A percentile compares a stretch with the other conserved stretches of the same genome.
These are phyloP conservation scores for Centropus unirufus DNA, from an alignment of 2,113 vertebrate species.

Conservation along the genomic window DNA sequence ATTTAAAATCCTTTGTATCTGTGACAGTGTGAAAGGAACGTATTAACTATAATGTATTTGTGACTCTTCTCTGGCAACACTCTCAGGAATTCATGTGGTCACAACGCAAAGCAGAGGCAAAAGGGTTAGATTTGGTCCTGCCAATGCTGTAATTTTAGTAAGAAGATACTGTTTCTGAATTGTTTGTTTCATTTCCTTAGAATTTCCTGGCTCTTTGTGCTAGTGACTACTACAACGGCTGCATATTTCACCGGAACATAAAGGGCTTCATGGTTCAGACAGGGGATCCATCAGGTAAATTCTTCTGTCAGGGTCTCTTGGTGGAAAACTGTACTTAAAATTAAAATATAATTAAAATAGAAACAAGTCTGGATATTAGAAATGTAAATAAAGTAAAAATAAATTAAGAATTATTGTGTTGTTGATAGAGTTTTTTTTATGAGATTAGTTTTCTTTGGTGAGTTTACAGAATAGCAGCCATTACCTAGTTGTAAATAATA, in stretches of 20 bases:
- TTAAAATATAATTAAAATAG: background rate
- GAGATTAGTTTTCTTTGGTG: background rate
- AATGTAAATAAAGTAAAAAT: background rate
- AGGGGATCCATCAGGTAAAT: conserved; percentile 93
- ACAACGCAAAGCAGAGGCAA: background rate
- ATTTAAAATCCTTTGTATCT: background rate
- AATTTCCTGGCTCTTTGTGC: conserved; percentile 96
- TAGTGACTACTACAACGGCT: conserved; percentile 92
- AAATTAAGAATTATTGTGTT: background rate
- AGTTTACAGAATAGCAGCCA: background rate
- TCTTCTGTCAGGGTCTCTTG: background rate
- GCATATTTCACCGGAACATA: conserved; percentile 94
- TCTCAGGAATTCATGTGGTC: background rate
- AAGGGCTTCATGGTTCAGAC: conserved; percentile 99
- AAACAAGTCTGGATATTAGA: background rate
- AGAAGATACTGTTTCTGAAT: background rate
- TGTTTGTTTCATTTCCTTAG: conserved; percentile 74
- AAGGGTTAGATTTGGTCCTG: background rate
- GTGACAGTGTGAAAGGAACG: background rate
- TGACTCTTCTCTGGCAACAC: background rate
- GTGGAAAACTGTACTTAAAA: background rate
- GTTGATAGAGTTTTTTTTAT: background rate
- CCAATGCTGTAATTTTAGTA: background rate
- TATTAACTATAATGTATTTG: background rate
- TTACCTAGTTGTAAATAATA: background rate